Evolutionary conservation across 2,888 invertebrate genomes (phyloP), one percentile per base, ranked within the genome.

Genomic region (Phrixothrix hirtus): DNA sequence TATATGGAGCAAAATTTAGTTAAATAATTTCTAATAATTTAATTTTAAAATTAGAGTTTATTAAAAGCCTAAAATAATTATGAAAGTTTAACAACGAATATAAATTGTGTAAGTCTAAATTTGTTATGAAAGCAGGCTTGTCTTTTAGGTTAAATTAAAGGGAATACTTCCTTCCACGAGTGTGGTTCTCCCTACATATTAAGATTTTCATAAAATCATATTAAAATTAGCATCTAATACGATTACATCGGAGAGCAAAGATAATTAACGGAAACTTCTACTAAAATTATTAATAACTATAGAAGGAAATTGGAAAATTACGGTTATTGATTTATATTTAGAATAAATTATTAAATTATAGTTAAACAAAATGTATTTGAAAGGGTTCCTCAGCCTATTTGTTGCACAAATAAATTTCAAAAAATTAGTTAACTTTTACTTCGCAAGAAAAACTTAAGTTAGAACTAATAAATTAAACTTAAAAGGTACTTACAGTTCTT

Each of bases 141-240:
- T 49, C 49, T 49, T 49, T 49, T 43, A 43, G 41, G 42, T 41
- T 26, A 34, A 49, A 49, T 49, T 41, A 49, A 49, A 43, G 42
- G 25, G 30, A 49, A 53, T 34, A 38, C 48, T 48, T 53, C 30
- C 39, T 44, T 32, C 46, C 38, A 32, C 30, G 48, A 41, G 21
- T 49, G 44, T 45, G 55, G 49, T 50, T 55, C 47, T 41, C 45
- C 55, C 45, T 42, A 34, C 58, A 64, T 62, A 59, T 65, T 66
- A 57, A 59, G 57, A 57, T 48, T 56, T 50, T 60, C 60, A 65
- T 64, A 62, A 61, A 67, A 72, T 71, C 67, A 70, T 70, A 70
- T 71, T 73, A 73, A 73, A 73, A 71, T 72, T 71, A 73, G 68
- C 67, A 63, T 61, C 64, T 72, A 71, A 73, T 70, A 62, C 68